These are phyloP conservation scores for Leucophenga maculata DNA, from an alignment of 2,888 invertebrate genomes.

Conservation along the genomic window DNA sequence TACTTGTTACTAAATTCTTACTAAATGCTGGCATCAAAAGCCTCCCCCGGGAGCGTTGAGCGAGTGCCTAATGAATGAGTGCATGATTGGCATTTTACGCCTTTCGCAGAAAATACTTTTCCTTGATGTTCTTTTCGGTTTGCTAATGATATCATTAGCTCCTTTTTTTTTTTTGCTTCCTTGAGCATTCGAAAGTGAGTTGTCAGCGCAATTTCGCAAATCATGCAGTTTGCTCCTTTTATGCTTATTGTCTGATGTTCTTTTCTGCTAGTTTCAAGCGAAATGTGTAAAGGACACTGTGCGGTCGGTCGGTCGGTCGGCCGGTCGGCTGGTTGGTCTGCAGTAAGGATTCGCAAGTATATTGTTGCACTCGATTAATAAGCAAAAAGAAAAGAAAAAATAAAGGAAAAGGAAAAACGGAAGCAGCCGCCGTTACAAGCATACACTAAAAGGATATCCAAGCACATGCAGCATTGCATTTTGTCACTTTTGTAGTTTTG, in stretches of 20 bases:
- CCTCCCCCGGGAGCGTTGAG: conserved; percentile 36
- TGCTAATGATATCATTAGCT: conserved; percentile 9
- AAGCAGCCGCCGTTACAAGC: conserved; percentile 3
- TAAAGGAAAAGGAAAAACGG: conserved; percentile 25
- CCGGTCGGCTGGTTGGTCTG: too few species aligned
- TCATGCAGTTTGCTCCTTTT: too few species aligned
- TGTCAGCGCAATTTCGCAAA: conserved; percentile 5
- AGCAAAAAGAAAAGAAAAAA: not conserved
- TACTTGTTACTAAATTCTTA: not conserved
- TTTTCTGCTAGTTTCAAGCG: too few species aligned
- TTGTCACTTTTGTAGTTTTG: not conserved
- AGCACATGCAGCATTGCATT: too few species aligned
- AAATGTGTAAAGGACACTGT: not conserved
- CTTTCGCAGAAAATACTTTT: too few species aligned
- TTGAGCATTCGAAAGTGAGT: not conserved
- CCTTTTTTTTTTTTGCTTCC: too few species aligned
- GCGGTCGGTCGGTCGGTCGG: too few species aligned
- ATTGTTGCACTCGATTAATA: not conserved
- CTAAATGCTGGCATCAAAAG: conserved; percentile 42
- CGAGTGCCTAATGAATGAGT: conserved; percentile 12
- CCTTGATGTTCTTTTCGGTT: not conserved
- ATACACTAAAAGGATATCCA: not conserved
- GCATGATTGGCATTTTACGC: conserved; percentile 45
- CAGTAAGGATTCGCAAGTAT: not conserved
- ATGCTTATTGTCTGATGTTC: too few species aligned